phyloP scores from a whole-genome alignment of 2,797 vertebrate species.

The Tamandua tetradactyla region DNA sequence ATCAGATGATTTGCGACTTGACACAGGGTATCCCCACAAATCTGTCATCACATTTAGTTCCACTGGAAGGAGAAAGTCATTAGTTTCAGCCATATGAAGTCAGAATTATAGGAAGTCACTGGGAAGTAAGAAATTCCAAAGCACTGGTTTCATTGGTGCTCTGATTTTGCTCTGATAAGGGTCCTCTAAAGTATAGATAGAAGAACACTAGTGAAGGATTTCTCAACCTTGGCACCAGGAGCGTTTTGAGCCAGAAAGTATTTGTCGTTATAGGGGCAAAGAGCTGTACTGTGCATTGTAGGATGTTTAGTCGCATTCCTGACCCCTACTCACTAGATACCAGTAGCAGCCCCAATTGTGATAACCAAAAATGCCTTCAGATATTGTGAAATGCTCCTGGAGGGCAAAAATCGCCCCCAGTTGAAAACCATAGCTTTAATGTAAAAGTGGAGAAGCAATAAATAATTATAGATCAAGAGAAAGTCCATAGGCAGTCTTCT shows the following conservation, averaged over 20 bases:
- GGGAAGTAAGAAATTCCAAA: no score
- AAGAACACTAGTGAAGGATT: background rate
- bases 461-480: background rate
- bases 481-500: background rate
- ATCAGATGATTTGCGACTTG: background rate
- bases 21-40: background rate
- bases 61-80: background rate
- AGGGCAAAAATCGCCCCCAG: background rate
- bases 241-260: no score
- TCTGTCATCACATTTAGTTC: background rate
- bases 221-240: background rate
- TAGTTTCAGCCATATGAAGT: background rate
- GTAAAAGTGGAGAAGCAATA: background rate
- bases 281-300: no score
- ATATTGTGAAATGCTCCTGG: background rate
- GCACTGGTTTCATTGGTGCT: background rate
- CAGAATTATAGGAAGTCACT: background rate
- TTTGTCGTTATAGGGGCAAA: no score
- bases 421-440: background rate
- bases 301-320: no score
- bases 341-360: background rate
- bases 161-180: background rate
- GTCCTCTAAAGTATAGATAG: background rate
- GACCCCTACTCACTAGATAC: no score
- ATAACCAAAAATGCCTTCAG: background rate